These are phyloP conservation scores for Spodoptera picta DNA, from an alignment of 2,888 invertebrate species.

Conservation along the genomic window DNA sequence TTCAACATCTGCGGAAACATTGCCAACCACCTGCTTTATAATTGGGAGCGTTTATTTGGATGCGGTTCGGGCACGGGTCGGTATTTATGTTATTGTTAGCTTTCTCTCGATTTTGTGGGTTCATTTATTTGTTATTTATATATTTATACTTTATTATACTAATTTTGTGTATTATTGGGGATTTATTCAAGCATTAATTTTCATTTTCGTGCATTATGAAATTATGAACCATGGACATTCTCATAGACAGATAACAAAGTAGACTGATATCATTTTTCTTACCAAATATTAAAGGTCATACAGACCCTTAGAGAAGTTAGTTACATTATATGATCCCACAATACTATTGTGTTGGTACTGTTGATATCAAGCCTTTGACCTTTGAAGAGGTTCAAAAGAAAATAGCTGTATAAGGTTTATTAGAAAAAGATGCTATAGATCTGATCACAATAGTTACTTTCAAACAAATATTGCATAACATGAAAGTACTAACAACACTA, in stretches of 20 bases:
- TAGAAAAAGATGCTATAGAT: background rate
- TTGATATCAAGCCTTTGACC: slow-evolving; percentile 12
- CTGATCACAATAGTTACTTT: no score
- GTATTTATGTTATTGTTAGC: no score
- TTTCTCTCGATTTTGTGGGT: no score
- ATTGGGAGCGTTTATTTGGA: slow-evolving; percentile 4
- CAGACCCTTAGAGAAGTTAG: slow-evolving; percentile 16
- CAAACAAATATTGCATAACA: no score
- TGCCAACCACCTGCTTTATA: slow-evolving; percentile 14
- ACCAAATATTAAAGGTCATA: slow-evolving; percentile 44
- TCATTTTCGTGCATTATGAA: no score
- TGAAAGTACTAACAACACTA: no score
- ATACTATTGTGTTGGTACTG: slow-evolving; percentile 8
- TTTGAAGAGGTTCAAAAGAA: slow-evolving; percentile 11
- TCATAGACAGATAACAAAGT: no score
- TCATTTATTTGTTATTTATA: no score
- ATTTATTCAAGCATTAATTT: no score
- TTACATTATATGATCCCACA: slow-evolving; percentile 46
- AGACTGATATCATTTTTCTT: slow-evolving; percentile 34
- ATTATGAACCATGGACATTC: no score
- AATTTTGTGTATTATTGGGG: no score
- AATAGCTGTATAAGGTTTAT: slow-evolving; percentile 11
- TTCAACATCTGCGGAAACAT: slow-evolving; percentile 34
- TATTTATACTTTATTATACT: no score
- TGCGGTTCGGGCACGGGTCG: background rate